phyloP scores from a whole-genome alignment of 2,888 invertebrate species.

The Rambutsinella grinnellia region DNA sequence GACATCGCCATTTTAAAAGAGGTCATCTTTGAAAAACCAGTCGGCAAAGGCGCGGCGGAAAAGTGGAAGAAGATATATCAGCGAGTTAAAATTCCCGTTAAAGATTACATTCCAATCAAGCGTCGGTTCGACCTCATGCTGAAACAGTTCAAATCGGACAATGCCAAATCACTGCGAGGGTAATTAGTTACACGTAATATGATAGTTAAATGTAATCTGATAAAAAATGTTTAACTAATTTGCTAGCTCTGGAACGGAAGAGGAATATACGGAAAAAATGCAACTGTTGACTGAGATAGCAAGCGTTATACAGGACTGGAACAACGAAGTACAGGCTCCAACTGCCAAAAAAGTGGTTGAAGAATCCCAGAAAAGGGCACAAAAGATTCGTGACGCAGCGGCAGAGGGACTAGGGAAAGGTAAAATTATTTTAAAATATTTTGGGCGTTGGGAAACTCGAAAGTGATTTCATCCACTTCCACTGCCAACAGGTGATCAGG shows the following conservation, averaged over 20 bases:
- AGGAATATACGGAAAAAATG: background rate
- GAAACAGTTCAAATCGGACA: background rate
- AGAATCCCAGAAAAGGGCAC: background rate
- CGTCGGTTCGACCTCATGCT: background rate
- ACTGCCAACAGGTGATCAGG: background rate
- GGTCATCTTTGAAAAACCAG: background rate
- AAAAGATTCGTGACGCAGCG: background rate
- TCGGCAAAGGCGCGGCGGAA: background rate
- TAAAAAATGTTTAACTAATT: too few species aligned
- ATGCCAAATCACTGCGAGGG: background rate
- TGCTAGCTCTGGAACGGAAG: background rate
- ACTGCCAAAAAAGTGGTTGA: background rate
- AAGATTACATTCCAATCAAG: background rate
- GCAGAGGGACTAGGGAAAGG: too few species aligned
- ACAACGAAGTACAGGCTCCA: too few species aligned
- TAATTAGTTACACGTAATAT: too few species aligned
- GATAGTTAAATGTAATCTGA: too few species aligned
- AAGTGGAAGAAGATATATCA: background rate
- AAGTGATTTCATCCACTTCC: slow-evolving; percentile 14
- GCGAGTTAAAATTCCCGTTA: background rate
- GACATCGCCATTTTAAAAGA: background rate
- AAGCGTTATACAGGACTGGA: background rate
- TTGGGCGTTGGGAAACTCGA: background rate
- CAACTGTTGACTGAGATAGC: background rate
- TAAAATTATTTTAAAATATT: background rate